phyloP scores from a whole-genome alignment of 1,140 invertebrate species.

The Calycopis cecrops region DNA sequence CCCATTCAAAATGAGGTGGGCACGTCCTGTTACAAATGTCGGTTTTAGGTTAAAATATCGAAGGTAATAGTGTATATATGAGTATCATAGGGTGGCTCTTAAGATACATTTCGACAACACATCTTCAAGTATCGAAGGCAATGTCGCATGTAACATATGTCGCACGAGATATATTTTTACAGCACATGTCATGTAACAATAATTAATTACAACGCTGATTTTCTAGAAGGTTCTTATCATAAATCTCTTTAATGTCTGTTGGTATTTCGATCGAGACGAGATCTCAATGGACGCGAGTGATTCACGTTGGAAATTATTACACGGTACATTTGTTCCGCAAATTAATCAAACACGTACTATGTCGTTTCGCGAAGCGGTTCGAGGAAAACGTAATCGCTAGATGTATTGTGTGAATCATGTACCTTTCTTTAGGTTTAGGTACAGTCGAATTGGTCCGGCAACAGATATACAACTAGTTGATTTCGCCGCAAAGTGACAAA shows the following conservation, averaged over 20 bases:
- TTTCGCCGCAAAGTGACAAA: too few species aligned
- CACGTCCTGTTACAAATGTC: too few species aligned
- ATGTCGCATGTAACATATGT: too few species aligned
- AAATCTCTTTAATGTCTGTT: conserved; percentile 23
- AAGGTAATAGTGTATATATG: too few species aligned
- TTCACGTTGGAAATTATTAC: conserved; percentile 41
- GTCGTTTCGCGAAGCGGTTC: conserved; percentile 31
- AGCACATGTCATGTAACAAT: not conserved
- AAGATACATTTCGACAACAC: too few species aligned
- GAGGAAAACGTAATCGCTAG: conserved; percentile 27
- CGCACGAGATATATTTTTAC: not conserved
- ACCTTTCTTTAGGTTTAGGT: conserved; percentile 13
- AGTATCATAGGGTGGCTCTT: too few species aligned
- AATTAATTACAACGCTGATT: conserved; percentile 14
- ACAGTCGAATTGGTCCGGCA: too few species aligned
- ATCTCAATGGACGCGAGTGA: conserved; percentile 34
- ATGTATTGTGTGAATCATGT: conserved; percentile 32
- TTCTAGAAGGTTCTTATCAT: conserved; percentile 11
- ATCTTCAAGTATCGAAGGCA: too few species aligned
- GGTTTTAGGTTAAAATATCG: too few species aligned
- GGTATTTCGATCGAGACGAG: conserved; percentile 16
- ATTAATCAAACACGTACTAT: conserved; percentile 41
- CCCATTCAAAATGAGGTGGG: too few species aligned
- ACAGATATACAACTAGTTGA: too few species aligned
- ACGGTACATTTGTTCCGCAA: conserved; percentile 36